These are phyloP conservation scores for Trogon melanurus DNA, from an alignment of 2,113 vertebrate genomes.

Conservation along the genomic window DNA sequence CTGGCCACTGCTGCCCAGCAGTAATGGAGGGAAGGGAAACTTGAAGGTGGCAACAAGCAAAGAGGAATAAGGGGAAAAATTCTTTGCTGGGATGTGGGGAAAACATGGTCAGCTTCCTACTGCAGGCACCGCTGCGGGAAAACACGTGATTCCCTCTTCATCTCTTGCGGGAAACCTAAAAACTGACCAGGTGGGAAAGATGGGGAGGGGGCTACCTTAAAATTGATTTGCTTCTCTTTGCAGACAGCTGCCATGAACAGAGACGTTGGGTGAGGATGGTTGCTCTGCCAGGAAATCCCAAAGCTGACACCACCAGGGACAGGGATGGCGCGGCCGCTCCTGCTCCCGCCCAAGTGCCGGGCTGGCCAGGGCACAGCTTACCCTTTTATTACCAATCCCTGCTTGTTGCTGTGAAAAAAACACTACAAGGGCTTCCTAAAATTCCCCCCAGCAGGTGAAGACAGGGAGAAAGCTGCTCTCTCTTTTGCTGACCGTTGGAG, in stretches of 20 bases:
- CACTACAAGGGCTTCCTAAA: neutral
- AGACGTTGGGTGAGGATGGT: neutral
- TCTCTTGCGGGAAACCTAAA: neutral
- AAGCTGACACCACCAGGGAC: neutral
- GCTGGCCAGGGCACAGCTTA: neutral
- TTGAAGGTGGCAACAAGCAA: neutral
- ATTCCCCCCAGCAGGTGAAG: neutral
- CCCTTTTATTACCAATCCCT: too few species aligned
- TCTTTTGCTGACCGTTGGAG: neutral
- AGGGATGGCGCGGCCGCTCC: too few species aligned
- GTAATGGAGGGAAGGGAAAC: too few species aligned
- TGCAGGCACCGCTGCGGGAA: too few species aligned
- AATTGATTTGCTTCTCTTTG: neutral
- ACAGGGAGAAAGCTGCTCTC: too few species aligned
- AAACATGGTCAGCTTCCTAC: neutral
- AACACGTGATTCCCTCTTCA: too few species aligned
- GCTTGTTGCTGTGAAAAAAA: neutral
- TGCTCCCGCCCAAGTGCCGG: neutral
- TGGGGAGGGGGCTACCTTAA: neutral
- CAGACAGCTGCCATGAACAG: neutral
- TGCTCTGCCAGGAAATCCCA: neutral
- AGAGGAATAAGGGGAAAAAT: neutral
- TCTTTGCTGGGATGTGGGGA: neutral
- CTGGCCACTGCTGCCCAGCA: neutral
- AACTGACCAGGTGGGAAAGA: neutral